Evolutionary conservation across 2,888 invertebrate species (phyloP), one percentile per base, ranked within the genome.

Genomic region (Dynastes grantii): DNA sequence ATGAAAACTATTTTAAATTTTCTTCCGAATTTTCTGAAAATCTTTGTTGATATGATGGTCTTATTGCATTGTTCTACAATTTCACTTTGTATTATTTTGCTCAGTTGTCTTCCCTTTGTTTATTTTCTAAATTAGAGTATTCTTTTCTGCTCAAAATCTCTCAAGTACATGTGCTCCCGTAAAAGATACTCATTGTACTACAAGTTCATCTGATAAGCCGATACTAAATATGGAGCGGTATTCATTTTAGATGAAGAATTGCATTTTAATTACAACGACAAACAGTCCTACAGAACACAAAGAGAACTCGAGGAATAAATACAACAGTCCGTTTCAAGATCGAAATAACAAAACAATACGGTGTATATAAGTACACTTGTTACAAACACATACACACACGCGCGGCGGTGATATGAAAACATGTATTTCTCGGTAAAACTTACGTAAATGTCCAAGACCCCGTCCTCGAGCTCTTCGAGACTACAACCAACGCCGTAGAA

Each of bases 351-450:
- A 51, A 68, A 29, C 68, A 51, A 22, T 51, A 68, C 22, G 4
- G 29, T 4, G 29, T 27, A 49, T 51, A 37, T 5, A 37, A 6
- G 22, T 40, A 67, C 16, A 2, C 22, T 67, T 8, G 22, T 40
- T 22, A 45, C 16, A 40, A 22, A 37, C 1, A 4, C 65, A 22
- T 65, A 65, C 65, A 16, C 37, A 40, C 32, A 27, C 27, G 51
- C 9, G 68, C 27, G 22, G 13, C 53, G 49, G 27, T 29, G 51
- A 68, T 51, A 45, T 45, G 45, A 45, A 68, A 68, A 51, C 51
- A 29, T 53, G 51, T 27, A 27, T 68, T 68, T 68, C 68, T 53
- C 68, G 53, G 68, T 68, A 68, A 68, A 68, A 68, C 68, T 68
- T 68, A 51, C 68, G 68, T 45, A 45, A 11, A 45, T 11, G 45